Evolutionary conservation across 1,140 invertebrate species (phyloP), one percentile per base, ranked within the genome.

Genomic region (Neodiprion fabricii): DNA sequence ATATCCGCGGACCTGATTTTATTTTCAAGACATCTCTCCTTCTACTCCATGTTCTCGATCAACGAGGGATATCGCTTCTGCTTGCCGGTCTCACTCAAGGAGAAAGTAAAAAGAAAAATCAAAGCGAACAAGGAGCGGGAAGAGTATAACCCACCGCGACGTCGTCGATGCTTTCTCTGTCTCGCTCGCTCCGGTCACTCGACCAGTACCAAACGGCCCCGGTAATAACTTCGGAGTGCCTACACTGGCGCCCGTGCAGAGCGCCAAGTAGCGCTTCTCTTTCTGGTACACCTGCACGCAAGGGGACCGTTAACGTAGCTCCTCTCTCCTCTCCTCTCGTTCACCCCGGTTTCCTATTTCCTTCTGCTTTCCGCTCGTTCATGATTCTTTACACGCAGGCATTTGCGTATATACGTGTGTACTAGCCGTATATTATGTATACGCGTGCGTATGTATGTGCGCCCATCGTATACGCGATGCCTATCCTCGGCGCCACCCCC

Each of bases 171-270:
- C 50, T 11, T 21, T 40, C 5, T 40, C 28, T 40, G 5, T 40
- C 53, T 61, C 28, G 28, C 28, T 40, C 53, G 53, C 53, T 61
- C n/a, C 53, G 53, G 11, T 61, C 53, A 61, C 53, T 61, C 53
- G 53, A 61, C 11, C 53, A 61, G 53, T 17, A 61, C 11, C 53
- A 61, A 61, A 61, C 53, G 9, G 53, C 53, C 53, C n/a, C 53
- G 53, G 53, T 61, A 61, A 61, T 61, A 61, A 61, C 11, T 61
- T 61, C 53, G 53, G 53, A 61, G 53, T 61, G 53, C 53, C 53
- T 17, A 61, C 28, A 61, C 28, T 40, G 28, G 28, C 28, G 28
- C 28, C 28, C 28, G 28, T 40, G 28, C 5, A 5, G 28, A 40
- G 28, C 28, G 28, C 28, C 28, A 17, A 17, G 53, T 61, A 12